Conservation (phyloP, 37 sponge, comb jelly and placozoan genomes). For the Chondrosia reniformis region DNA sequence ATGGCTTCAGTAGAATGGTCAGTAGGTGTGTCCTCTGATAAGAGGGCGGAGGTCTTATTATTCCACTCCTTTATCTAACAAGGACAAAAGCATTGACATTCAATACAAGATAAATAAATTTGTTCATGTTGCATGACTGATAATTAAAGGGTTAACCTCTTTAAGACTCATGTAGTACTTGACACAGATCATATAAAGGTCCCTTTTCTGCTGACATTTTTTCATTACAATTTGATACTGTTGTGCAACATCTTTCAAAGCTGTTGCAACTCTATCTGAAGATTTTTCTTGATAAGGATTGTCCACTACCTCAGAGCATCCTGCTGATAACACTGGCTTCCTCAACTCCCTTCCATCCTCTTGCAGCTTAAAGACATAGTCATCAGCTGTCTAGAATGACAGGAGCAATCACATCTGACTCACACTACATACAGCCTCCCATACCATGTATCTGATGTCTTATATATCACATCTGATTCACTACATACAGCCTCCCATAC, state of each 20-base stretch:
- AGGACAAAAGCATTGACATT: no score
- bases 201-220: constrained; percentile 74
- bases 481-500: no score
- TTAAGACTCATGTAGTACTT: constrained; percentile 51
- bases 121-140: no score
- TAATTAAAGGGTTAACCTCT: constrained; percentile 57
- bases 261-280: neutral
- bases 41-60: neutral
- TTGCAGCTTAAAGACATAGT: constrained; percentile 5
- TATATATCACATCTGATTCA: no score
- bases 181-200: constrained; percentile 58
- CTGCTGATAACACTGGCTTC: neutral
- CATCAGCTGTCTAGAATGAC: constrained; percentile 14
- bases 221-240: constrained; percentile 44
- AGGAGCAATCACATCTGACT: no score
- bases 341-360: constrained; percentile 23
- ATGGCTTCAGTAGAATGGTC: neutral
- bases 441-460: no score
- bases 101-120: no score
- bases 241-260: constrained; percentile 17
- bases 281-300: constrained; percentile 10
- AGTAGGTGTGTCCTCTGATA: neutral
- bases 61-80: constrained; percentile 24
- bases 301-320: constrained; percentile 2
- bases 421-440: no score